These are phyloP conservation scores for Anagrus nilaparvatae DNA, from an alignment of 1,140 invertebrate genomes.

Conservation along the genomic window DNA sequence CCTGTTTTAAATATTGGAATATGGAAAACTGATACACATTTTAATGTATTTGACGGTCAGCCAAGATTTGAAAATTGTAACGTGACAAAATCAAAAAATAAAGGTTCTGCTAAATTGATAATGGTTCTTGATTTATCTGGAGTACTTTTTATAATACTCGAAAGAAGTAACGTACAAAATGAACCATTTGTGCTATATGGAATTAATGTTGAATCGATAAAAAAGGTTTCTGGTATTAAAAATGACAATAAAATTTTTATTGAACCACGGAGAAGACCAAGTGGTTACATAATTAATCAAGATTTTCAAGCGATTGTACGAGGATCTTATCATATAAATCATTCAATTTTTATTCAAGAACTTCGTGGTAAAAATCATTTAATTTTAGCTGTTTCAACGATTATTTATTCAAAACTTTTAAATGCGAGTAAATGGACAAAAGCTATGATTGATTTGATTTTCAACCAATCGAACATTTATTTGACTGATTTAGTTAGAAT, in stretches of 20 bases:
- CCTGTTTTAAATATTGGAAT: slow-evolving; percentile 29
- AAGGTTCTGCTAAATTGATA: slow-evolving; percentile 30
- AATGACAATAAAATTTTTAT: slow-evolving; percentile 10
- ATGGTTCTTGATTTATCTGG: slow-evolving; percentile 22
- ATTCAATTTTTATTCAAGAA: slow-evolving; percentile 20
- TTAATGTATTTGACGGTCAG: slow-evolving; percentile 35
- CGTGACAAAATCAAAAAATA: slow-evolving; percentile 8
- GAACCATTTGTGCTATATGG: slow-evolving; percentile 30
- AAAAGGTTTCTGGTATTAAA: slow-evolving; percentile 7
- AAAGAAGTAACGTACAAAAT: slow-evolving; percentile 28
- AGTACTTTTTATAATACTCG: slow-evolving; percentile 31
- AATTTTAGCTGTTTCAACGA: slow-evolving; percentile 26
- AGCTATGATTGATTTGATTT: slow-evolving; percentile 32
- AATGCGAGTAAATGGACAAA: slow-evolving; percentile 32
- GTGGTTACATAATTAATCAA: slow-evolving; percentile 26
- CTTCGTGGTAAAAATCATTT: slow-evolving; percentile 25
- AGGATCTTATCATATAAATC: slow-evolving; percentile 30
- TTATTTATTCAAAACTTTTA: slow-evolving; percentile 33
- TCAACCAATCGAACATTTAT: slow-evolving; percentile 36
- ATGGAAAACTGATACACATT: slow-evolving; percentile 27
- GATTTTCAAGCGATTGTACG: slow-evolving; percentile 27
- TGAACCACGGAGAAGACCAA: slow-evolving; percentile 19
- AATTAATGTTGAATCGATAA: slow-evolving; percentile 18
- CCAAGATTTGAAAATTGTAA: slow-evolving; percentile 24
- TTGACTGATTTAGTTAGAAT: slow-evolving; percentile 30